Evolutionary conservation across 2,797 vertebrate species (phyloP), one percentile per base, ranked within the genome.

Genomic region (Rallus crepitans): DNA sequence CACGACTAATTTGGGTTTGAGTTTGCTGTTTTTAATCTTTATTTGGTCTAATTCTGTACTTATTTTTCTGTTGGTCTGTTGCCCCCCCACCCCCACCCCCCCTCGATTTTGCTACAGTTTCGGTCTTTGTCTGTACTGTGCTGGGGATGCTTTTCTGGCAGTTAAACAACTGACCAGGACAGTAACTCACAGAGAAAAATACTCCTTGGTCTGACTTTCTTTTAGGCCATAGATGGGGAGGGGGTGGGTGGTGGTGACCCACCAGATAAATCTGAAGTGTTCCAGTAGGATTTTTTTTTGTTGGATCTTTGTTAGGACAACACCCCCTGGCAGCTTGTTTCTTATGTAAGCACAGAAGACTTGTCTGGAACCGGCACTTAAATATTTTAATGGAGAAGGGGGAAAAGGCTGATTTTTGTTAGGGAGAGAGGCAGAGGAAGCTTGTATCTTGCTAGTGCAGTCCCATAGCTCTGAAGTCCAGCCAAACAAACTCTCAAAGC

Each of bases 1-100:
- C 98, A 98, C 98, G 45, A 98, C 98, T 98, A 98, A 98, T 98
- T 98, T 98, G 98, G 97, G 97, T 98, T 98, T 98, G 92, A 97
- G 98, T 98, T 98, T 97, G 98, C 98, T 98, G 97, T 98, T 98
- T 98, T 98, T 96, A 97, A 97, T 96, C 95, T 96, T 98, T 95
- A 94, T 98, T 98, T 98, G 82, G 81, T 94, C 96, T 96, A 84
- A 93, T 96, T 97, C 98, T 81, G 91, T 98, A 97, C 91, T 89
- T 96, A 81, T 92, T 96, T 97, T 97, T 93, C 97, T 97, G 97
- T 98, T 97, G 84, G 97, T 98, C 93, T 98, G 97, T 98, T 97
- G 87, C 87, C 96, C 96, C 96, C 95, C 21, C 42, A 7, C 17
- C 42, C 42, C 42, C 7, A 35, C 7, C 42, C 17, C 17, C 42